A percentile compares a stretch with the other conserved stretches of the same genome.
Evolutionary conservation across 2,113 vertebrate genomes (phyloP).

Genomic region (Phaethornis superciliosus): DNA sequence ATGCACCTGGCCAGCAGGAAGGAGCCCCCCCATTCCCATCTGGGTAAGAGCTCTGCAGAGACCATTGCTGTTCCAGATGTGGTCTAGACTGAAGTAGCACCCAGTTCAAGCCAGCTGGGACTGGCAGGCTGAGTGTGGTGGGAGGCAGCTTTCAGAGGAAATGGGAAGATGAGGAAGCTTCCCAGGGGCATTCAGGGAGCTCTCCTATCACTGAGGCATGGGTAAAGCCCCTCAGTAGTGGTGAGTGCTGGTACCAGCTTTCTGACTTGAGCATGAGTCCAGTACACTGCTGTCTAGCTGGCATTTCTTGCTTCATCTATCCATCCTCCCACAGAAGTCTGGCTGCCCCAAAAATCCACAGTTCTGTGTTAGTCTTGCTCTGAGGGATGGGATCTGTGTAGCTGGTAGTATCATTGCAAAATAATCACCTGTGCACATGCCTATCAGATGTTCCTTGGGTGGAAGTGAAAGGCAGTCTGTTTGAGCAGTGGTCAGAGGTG

Average conservation of each 20-base stretch:
- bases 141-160: neutral
- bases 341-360: neutral
- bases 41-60: constrained; percentile 77
- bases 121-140: neutral
- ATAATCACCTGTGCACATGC: neutral
- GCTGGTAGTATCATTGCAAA: neutral
- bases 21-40: constrained; percentile 87
- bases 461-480: neutral
- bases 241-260: neutral
- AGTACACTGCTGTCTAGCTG: neutral
- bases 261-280: neutral
- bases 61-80: neutral
- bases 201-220: neutral
- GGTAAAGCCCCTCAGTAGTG: neutral
- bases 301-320: neutral
- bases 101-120: neutral
- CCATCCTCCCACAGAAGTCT: neutral
- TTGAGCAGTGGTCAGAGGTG: neutral
- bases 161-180: neutral
- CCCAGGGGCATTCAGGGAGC: neutral
- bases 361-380: neutral
- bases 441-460: neutral
- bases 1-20: constrained; percentile 94
- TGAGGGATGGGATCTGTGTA: neutral
- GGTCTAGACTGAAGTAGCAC: neutral